phyloP scores from a whole-genome alignment of 2,113 vertebrate species.

The Platysternon megacephalum region DNA sequence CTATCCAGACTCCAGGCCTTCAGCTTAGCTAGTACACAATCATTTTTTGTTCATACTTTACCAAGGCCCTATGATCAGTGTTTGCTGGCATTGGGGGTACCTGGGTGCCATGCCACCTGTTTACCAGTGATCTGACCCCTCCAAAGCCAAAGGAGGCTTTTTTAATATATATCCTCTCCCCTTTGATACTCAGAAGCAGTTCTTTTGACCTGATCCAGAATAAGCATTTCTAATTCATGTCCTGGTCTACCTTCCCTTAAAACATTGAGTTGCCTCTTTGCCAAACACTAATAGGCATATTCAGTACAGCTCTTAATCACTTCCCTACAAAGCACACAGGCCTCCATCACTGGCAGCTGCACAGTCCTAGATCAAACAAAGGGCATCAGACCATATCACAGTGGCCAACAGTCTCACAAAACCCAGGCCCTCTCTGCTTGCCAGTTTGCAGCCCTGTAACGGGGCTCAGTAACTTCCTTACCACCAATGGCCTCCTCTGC shows the following conservation, averaged over 20 bases:
- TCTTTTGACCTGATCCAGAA: background rate
- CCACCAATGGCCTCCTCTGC: background rate
- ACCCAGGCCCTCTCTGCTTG: background rate
- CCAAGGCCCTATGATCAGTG: background rate
- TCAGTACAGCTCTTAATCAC: background rate
- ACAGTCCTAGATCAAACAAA: background rate
- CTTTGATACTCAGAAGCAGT: background rate
- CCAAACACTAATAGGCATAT: background rate
- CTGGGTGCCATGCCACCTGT: background rate
- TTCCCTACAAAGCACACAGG: background rate
- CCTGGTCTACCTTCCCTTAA: background rate
- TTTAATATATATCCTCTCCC: background rate
- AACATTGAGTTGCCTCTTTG: background rate
- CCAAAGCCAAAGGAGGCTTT: background rate
- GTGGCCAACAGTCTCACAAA: background rate
- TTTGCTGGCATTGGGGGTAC: background rate
- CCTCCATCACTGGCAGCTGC: background rate
- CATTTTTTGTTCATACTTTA: background rate
- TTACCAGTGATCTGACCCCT: background rate
- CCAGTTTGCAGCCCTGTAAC: background rate
- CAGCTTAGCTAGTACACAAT: background rate
- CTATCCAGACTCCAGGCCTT: background rate
- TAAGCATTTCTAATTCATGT: background rate
- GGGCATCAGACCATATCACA: rapidly evolving
- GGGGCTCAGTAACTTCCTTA: background rate